Percentiles rank a stretch among this genome's conserved stretches.
Evolutionary conservation across 2,797 vertebrate species (phyloP).

Genomic region (Eidolon dupreanum): DNA sequence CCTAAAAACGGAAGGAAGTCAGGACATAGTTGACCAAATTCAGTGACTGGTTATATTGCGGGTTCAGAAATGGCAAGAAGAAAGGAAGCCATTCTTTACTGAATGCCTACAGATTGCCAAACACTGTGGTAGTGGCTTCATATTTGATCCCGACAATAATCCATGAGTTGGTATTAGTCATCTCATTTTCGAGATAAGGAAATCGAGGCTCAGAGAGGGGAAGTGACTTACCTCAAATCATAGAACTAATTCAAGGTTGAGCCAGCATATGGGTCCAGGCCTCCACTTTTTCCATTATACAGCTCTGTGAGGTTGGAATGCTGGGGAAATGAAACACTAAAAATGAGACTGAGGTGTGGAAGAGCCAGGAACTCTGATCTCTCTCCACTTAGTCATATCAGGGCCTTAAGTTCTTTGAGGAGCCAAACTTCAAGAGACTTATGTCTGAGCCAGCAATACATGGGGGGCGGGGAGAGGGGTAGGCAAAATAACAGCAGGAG

Average conservation of each 20-base stretch:
- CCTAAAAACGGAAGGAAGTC: background rate
- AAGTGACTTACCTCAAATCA: background rate
- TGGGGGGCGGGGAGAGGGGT: background rate
- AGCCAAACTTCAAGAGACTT: background rate
- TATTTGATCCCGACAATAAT: background rate
- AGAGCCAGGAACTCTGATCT: background rate
- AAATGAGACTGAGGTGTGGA: background rate
- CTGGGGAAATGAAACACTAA: background rate
- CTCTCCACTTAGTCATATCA: background rate
- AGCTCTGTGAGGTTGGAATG: background rate
- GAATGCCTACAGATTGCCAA: background rate
- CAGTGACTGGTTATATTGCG: background rate
- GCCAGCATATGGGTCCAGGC: background rate
- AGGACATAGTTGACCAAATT: background rate
- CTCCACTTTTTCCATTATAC: background rate
- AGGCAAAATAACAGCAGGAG: background rate
- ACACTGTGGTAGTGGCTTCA: background rate
- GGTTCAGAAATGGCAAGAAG: background rate
- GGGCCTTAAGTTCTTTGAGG: background rate
- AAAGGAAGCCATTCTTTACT: background rate
- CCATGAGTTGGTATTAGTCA: background rate
- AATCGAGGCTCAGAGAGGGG: background rate
- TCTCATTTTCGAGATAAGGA: background rate
- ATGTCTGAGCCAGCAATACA: background rate
- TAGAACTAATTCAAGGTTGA: background rate